These are phyloP conservation scores for Deilephila porcellus DNA, from an alignment of 2,888 invertebrate species.

Conservation along the genomic window DNA sequence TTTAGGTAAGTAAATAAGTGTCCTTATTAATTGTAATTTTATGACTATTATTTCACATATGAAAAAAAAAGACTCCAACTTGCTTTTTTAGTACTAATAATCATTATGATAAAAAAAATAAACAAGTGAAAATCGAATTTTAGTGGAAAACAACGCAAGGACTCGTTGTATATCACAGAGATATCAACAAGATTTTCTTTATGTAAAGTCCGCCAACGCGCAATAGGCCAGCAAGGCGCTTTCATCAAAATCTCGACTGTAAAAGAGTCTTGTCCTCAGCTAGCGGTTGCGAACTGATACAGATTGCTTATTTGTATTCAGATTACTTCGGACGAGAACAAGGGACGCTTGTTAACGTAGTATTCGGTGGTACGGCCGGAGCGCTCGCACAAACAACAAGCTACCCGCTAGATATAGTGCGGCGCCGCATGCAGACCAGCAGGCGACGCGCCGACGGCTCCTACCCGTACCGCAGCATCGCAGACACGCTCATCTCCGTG, in stretches of 20 bases:
- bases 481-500: constrained; percentile 87
- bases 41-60: no score
- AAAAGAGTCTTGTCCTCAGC: background rate
- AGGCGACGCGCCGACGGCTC: constrained; percentile 63
- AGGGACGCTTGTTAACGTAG: constrained; percentile 87
- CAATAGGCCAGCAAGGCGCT: no score
- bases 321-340: constrained; percentile 57
- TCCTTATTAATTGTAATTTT: no score
- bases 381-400: constrained; percentile 97
- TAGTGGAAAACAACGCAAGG: no score
- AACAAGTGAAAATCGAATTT: no score
- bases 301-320: constrained; percentile 33
- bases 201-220: no score
- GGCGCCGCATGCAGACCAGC: constrained; percentile 87
- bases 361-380: constrained; percentile 96
- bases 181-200: no score
- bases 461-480: constrained; percentile 86
- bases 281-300: no score
- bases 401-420: constrained; percentile 97
- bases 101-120: no score
- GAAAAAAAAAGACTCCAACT: no score
- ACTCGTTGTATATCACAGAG: no score
- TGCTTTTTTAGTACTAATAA: no score
- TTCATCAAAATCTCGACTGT: background rate
- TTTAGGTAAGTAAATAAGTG: constrained; percentile 82